These are phyloP conservation scores for Geotrypetes seraphini DNA, from an alignment of 2,797 vertebrate species.

Conservation along the genomic window DNA sequence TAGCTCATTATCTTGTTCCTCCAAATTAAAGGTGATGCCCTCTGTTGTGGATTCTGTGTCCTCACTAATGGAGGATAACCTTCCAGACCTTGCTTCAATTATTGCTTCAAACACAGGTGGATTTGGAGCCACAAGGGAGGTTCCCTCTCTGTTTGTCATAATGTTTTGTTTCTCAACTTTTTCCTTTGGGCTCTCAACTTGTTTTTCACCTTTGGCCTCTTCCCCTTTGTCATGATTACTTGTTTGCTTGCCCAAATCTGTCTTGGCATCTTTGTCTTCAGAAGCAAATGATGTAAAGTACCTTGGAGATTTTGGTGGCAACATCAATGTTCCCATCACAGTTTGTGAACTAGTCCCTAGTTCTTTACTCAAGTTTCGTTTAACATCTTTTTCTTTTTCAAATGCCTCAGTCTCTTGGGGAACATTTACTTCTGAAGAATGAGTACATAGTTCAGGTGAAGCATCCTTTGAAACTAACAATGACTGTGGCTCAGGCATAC, in stretches of 20 bases:
- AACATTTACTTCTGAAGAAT: too few relatives aligned
- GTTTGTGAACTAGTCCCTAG: neutral
- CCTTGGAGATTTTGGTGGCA: conserved; percentile 40
- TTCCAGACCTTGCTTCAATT: neutral
- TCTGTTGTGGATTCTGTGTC: accelerated
- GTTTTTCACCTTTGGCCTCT: accelerated
- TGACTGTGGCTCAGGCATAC: too few relatives aligned
- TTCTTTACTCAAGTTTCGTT: neutral
- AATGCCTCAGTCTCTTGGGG: too few relatives aligned
- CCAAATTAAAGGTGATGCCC: neutral
- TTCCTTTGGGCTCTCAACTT: accelerated
- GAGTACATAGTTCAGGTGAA: too few relatives aligned
- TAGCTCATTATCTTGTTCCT: neutral
- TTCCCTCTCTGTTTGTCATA: neutral
- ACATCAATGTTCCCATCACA: neutral
- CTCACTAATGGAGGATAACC: accelerated
- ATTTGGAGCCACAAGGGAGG: neutral
- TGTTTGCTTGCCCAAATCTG: accelerated
- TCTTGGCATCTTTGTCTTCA: neutral
- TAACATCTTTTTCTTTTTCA: neutral
- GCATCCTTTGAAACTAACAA: too few relatives aligned
- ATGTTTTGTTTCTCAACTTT: accelerated
- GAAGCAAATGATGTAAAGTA: conserved; percentile 4
- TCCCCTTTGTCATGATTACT: neutral
- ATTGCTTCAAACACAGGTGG: accelerated